Evolutionary conservation across 92 coral and sea anemone genomes (phyloP), one percentile per base, ranked within the genome.

Genomic region (Umimayanthus chanpuru): DNA sequence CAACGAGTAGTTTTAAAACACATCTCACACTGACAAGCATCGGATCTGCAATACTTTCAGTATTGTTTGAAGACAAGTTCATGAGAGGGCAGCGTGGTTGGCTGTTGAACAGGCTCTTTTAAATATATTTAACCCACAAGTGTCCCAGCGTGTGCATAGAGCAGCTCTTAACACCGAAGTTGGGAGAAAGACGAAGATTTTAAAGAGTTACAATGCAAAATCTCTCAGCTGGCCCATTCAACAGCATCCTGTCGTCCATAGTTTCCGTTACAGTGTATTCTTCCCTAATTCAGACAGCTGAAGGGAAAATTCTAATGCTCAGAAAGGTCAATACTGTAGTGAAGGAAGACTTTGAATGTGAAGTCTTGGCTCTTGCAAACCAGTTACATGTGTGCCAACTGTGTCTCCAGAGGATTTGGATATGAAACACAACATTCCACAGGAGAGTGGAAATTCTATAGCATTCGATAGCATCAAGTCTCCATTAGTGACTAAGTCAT

Each of bases 351-450:
- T 15, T 71, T 30, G 40, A 29, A 16, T 29, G 38, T 9, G 77
- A 81, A 30, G 56, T n/a, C n/a, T n/a, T n/a, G n/a, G n/a, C n/a
- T 43, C 29, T 78, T 43, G 82, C 82, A 32, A 32, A 2, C 36
- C 36, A 32, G 36, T 32, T 32, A 32, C 29, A 78, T 38, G 1
- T 43, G 2, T 78, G 21, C 23, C 58, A 78, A n/a, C 82, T n/a
- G 82, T 44, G n/a, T 43, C 14, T n/a, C 71, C 80, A 20, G 36
- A 30, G 75, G 93, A 87, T 53, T 14, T 76, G 38, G 90, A 87
- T 9, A 88, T 41, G 44, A 41, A 41, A 41, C 44, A 41, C 3
- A 4, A 41, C 36, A 32, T 41, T 41, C 44, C 44, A 41, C 44
- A 41, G 3, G 7, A 0, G 44, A 29, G 73, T 77, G 39, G 88